Evolutionary conservation across 2,797 vertebrate species (phyloP).

Genomic region (Notoglanidium macrostoma): DNA sequence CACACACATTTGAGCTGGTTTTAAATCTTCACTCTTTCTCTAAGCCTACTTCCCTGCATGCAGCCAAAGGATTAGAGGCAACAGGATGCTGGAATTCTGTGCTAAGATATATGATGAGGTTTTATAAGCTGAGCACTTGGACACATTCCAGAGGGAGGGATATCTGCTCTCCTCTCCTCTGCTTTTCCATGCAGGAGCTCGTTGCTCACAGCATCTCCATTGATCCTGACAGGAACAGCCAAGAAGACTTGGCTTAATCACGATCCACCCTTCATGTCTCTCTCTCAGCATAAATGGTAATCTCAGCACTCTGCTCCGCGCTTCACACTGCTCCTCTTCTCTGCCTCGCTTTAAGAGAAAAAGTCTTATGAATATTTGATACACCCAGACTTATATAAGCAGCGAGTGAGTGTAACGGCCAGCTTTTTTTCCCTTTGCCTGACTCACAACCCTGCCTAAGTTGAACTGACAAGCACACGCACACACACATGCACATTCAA

Average conservation of each 20-base stretch:
- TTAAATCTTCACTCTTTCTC: conserved; percentile 15
- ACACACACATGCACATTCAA: conserved; percentile 24
- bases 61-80: conserved; percentile 42
- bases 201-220: conserved; percentile 20
- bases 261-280: conserved; percentile 7
- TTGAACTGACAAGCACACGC: conserved; percentile 37
- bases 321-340: conserved; percentile 11
- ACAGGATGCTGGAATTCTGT: conserved; percentile 36
- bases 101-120: conserved; percentile 33
- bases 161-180: conserved; percentile 7
- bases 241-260: conserved; percentile 22
- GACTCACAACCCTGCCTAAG: conserved; percentile 45
- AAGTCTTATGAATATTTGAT: conserved; percentile 45
- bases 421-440: conserved; percentile 20
- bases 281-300: conserved; percentile 24
- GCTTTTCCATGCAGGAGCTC: neutral
- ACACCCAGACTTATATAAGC: conserved; percentile 51
- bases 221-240: conserved; percentile 32
- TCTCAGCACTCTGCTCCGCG: conserved; percentile 13
- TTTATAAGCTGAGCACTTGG: conserved; percentile 45
- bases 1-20: conserved; percentile 8
- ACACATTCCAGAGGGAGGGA: conserved; percentile 32
- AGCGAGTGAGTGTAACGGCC: conserved; percentile 3
- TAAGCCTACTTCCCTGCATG: conserved; percentile 25
- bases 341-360: conserved; percentile 1